phyloP scores from a whole-genome alignment of 2,797 vertebrate genomes.

The Pristis pectinata region DNA sequence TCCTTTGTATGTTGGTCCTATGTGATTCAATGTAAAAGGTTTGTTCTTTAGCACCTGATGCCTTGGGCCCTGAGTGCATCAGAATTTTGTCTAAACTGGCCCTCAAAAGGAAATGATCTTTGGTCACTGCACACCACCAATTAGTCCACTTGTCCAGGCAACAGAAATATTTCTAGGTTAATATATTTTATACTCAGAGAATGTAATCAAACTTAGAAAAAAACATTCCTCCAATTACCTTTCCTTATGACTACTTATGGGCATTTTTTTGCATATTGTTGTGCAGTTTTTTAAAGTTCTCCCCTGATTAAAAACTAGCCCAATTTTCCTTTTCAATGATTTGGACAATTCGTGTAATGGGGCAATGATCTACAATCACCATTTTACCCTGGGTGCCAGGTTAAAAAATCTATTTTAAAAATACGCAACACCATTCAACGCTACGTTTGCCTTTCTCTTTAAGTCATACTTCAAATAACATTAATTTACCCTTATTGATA shows the following conservation, averaged over 20 bases:
- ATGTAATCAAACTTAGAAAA: background rate
- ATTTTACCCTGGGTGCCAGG: background rate
- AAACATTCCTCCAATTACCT: background rate
- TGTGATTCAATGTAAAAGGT: too few species aligned
- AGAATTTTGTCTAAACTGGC: too few species aligned
- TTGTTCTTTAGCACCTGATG: too few species aligned
- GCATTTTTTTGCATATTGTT: background rate
- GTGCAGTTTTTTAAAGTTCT: background rate
- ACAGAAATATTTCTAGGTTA: too few species aligned
- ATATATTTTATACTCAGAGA: background rate
- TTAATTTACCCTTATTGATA: background rate
- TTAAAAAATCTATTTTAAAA: background rate
- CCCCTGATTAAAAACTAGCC: background rate
- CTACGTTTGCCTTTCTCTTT: background rate
- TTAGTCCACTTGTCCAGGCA: too few species aligned
- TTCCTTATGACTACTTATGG: background rate
- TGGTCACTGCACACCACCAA: too few species aligned
- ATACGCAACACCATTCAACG: background rate
- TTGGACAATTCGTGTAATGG: background rate
- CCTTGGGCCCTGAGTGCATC: too few species aligned
- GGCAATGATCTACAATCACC: background rate
- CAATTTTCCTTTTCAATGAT: background rate
- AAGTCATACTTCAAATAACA: slow-evolving; percentile 1
- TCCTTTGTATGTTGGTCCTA: too few species aligned
- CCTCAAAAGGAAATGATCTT: too few species aligned